Conservation (phyloP, 2,113 vertebrate genomes). For the Todiramphus chloris region DNA sequence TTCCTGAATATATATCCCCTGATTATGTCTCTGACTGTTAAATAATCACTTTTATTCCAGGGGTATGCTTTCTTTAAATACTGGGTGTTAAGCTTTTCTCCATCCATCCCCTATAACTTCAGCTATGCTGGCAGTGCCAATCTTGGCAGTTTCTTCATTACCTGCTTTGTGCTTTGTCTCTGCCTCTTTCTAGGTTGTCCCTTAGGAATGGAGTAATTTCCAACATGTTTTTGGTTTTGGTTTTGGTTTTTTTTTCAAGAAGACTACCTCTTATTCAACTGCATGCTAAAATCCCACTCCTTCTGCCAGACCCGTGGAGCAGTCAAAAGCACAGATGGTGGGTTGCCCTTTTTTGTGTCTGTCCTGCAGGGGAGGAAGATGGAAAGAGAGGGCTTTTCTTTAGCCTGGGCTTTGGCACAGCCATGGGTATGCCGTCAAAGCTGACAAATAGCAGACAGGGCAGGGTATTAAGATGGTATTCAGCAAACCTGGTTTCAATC, state of each 20-base stretch:
- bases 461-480: constrained; percentile 20
- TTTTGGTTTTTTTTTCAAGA: not conserved
- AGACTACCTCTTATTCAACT: not conserved
- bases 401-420: constrained; percentile 8
- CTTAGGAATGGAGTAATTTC: not conserved
- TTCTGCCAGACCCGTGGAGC: not conserved
- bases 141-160: not conserved
- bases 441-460: constrained; percentile 27
- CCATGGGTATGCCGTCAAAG: not conserved
- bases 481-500: not conserved
- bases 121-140: not conserved
- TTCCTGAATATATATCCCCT: not conserved
- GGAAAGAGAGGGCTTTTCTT: constrained; percentile 16
- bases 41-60: not conserved
- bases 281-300: not conserved
- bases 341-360: not conserved
- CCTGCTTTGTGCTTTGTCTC: not conserved
- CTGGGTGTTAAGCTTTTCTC: not conserved
- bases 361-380: not conserved
- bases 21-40: not conserved
- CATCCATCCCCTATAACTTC: not conserved
- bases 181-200: not conserved
- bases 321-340: constrained; percentile 10
- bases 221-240: not conserved
- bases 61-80: not conserved